These are phyloP conservation scores for Ferdinandea cuprea DNA, from an alignment of 2,888 invertebrate species.

Conservation along the genomic window DNA sequence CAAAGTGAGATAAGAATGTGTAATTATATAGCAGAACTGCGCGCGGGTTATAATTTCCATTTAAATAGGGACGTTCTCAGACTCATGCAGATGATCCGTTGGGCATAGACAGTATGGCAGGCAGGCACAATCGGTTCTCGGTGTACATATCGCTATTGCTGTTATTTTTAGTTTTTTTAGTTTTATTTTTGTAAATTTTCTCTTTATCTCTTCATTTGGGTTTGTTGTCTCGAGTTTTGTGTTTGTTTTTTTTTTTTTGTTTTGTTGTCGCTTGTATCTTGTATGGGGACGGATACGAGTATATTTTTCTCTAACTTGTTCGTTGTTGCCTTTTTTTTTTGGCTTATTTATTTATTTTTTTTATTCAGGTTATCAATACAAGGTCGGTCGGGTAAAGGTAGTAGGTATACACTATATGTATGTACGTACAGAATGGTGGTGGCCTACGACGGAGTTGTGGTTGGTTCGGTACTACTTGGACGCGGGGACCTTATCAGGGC, in stretches of 20 bases:
- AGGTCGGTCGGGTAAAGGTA: constrained; percentile 74
- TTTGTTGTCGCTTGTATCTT: neutral
- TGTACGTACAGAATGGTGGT: neutral
- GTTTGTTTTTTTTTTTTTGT: constrained; percentile 24
- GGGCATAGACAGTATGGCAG: constrained; percentile 68
- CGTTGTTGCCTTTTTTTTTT: constrained; percentile 5
- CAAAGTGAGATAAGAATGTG: constrained; percentile 33
- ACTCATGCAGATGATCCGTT: constrained; percentile 23
- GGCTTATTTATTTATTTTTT: constrained; percentile 43
- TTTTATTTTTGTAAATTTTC: constrained; percentile 56
- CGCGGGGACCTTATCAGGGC: constrained; percentile 46
- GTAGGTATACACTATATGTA: constrained; percentile 3
- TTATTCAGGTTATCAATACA: constrained; percentile 74
- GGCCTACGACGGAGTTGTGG: constrained; percentile 19
- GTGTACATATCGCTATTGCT: neutral
- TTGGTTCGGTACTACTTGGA: constrained; percentile 3
- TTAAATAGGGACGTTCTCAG: constrained; percentile 34
- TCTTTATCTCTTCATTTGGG: constrained; percentile 52
- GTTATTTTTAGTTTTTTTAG: constrained; percentile 56
- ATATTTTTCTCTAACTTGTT: constrained; percentile 36
- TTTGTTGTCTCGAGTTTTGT: constrained; percentile 24
- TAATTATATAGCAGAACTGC: constrained; percentile 25
- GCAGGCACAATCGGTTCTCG: constrained; percentile 24
- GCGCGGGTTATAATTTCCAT: constrained; percentile 2
- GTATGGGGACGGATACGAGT: neutral